Percentiles rank a stretch among this genome's conserved stretches.
phyloP scores from a whole-genome alignment of 2,888 invertebrate genomes.

The Druceiella hillmani region DNA sequence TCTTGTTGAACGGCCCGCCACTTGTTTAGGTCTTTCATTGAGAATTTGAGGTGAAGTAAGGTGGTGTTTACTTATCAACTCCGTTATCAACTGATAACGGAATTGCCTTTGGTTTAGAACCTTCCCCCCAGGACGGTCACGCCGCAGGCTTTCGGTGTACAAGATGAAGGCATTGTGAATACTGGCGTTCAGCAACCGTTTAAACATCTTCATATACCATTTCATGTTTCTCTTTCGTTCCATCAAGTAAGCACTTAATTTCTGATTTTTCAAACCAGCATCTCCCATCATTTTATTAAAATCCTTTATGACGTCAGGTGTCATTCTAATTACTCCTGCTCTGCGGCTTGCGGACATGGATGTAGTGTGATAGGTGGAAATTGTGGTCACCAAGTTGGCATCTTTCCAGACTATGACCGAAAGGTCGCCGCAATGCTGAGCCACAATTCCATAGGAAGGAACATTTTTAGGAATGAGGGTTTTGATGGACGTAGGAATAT shows the following conservation, averaged over 20 bases:
- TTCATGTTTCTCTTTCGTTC: conserved; percentile 22
- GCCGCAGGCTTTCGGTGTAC: no score
- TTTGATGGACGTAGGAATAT: conserved; percentile 18
- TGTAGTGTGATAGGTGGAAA: conserved; percentile 13
- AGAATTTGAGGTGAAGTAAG: no score
- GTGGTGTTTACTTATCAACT: no score
- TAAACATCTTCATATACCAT: conserved; percentile 23
- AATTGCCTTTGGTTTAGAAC: no score
- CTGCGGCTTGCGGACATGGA: conserved; percentile 12
- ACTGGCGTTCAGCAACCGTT: conserved; percentile 16
- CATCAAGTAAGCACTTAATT: conserved; percentile 22
- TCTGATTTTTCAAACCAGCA: conserved; percentile 24
- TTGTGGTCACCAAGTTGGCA: conserved; percentile 18
- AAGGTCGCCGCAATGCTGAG: conserved; percentile 14
- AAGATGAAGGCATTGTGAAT: conserved; percentile 13
- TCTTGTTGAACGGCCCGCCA: no score
- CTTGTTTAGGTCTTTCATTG: no score
- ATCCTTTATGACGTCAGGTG: conserved; percentile 16
- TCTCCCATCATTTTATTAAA: conserved; percentile 23
- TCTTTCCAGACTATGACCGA: conserved; percentile 21
- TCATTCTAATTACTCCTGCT: neutral
- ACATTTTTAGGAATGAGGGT: conserved; percentile 9
- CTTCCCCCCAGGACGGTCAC: no score
- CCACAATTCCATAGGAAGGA: conserved; percentile 12
- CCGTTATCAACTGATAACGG: no score